Base-by-base conservation (phyloP, 2,888 invertebrate species). In the Caenorhabditis sinica region DNA sequence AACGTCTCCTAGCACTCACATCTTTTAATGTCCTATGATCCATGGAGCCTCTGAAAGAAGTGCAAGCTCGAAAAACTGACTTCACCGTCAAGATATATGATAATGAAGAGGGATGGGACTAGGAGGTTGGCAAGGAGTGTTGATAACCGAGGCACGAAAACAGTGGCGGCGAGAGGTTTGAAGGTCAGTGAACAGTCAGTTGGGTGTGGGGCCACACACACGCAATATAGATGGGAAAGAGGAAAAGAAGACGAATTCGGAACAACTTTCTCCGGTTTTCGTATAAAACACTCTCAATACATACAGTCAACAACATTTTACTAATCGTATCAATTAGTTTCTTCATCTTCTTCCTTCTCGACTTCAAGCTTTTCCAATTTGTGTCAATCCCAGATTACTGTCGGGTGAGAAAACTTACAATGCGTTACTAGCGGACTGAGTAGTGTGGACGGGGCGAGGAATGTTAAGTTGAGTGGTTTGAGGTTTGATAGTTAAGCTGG, bases 401-500 rank as follows among this genome's bases (percentile, higher is more conserved):
- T 74, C 28, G 36, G 40, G 25, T 53, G 9, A 17, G 28, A 66
- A 33, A 53, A 83, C 84, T 79, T 72, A 84, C 84, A 84, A 72
- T 20, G 84, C 85, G 53, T 85, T 82, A 74, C 63, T 82, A 65
- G 85, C 82, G 20, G 85, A 85, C 66, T 82, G 82, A 65, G 85
- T 85, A 43, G 85, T 51, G 45, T 85, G 85, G 20, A 85, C 49
- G 30, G 71, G 79, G 49, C 85, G 85, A 77, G 85, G 82, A 72
- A 81, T 72, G 65, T 76, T 81, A 68, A 77, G 73, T 65, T 85
- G 81, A 43, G 85, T 81, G n/a, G 74, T 76, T 82, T 85, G 81
- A 60, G 85, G 85, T 72, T 85, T 85, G 65, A 85, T 85, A 13
- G 83, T 83, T 74, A 83, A 63, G 25, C 83, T 83, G 84, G 69